Evolutionary conservation across 2,797 vertebrate species (phyloP).

Genomic region (Paratrypauchen microcephalus): DNA sequence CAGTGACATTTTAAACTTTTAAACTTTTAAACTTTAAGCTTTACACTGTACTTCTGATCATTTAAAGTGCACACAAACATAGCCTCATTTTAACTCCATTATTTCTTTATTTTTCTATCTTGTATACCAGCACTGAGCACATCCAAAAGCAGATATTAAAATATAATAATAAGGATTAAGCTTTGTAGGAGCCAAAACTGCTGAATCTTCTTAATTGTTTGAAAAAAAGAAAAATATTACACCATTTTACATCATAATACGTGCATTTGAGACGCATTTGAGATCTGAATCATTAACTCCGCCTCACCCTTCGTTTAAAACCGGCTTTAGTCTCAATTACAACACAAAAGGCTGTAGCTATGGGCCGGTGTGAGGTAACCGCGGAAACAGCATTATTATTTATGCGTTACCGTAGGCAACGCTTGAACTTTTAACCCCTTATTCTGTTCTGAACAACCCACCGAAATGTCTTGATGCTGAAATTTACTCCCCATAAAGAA

Average conservation of each 20-base stretch:
- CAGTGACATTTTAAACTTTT: too few relatives aligned
- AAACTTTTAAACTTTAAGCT: too few relatives aligned
- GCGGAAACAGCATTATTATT: constrained; percentile 2
- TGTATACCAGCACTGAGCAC: neutral
- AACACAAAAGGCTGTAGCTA: neutral
- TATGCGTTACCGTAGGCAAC: neutral
- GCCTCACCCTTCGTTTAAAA: constrained; percentile 10
- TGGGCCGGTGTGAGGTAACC: neutral
- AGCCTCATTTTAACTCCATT: neutral
- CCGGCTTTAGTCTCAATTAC: constrained; percentile 13
- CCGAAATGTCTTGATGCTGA: neutral
- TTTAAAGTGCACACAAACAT: too few relatives aligned
- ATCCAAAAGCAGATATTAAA: neutral
- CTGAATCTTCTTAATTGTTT: constrained; percentile 3
- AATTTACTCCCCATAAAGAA: neutral
- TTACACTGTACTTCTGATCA: too few relatives aligned
- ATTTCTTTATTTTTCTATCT: neutral
- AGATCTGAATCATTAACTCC: constrained; percentile 43
- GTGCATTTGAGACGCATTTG: neutral
- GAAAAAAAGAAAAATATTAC: constrained; percentile 16
- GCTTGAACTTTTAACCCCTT: constrained; percentile 15
- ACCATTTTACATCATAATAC: constrained; percentile 43
- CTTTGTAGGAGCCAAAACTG: neutral
- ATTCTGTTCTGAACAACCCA: neutral
- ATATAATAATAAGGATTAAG: neutral